Evolutionary conservation across 2,888 invertebrate species (phyloP).

Genomic region (Limnephilus auricula): DNA sequence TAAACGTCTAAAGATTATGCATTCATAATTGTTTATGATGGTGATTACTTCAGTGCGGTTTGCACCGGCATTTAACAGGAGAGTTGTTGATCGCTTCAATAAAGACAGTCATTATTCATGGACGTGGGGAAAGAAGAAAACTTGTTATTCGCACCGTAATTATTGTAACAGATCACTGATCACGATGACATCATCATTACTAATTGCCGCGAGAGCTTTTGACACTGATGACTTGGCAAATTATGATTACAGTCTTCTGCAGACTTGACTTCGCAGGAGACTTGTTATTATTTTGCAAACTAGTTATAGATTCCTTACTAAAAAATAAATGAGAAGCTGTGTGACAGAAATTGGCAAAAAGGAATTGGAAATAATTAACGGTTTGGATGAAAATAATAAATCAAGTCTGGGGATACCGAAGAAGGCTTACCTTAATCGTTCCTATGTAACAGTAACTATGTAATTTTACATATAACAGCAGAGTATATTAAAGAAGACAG

Average conservation of each 20-base stretch:
- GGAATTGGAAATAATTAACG: too few relatives aligned
- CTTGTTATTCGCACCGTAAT: neutral
- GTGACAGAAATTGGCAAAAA: too few relatives aligned
- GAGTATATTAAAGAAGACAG: too few relatives aligned
- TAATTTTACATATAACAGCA: too few relatives aligned
- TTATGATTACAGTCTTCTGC: neutral
- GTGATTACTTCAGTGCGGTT: neutral
- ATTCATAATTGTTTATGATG: neutral
- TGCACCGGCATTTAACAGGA: neutral
- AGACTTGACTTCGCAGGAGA: neutral
- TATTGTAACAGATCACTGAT: neutral
- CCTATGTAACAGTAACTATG: too few relatives aligned
- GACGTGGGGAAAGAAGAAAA: neutral
- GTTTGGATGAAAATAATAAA: too few relatives aligned
- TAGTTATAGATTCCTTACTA: neutral
- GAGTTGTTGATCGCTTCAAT: neutral
- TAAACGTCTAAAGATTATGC: neutral
- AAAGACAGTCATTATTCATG: neutral
- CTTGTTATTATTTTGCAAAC: neutral
- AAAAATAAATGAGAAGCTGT: neutral
- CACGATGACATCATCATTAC: neutral
- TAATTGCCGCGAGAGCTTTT: neutral
- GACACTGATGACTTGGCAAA: neutral
- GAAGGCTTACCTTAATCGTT: too few relatives aligned
- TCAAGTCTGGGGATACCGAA: too few relatives aligned